Conservation (phyloP, 2,797 vertebrate genomes). For the Muraenolepis orangiensis region DNA sequence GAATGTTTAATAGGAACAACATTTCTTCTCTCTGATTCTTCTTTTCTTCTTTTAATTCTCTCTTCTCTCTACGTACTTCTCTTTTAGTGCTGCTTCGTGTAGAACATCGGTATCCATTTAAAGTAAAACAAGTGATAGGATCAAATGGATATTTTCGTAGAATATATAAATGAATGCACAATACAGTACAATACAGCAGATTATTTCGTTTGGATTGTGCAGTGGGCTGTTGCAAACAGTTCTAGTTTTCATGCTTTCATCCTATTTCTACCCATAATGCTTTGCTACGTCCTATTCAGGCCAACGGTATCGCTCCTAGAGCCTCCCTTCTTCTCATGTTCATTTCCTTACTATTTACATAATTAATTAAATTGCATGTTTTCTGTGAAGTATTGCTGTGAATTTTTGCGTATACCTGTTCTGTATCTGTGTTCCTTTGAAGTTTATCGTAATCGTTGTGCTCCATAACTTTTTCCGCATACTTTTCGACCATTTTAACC, state of each 20-base stretch:
- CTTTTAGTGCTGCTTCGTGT: constrained; percentile 71
- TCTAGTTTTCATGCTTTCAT: constrained; percentile 60
- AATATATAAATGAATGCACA: constrained; percentile 56
- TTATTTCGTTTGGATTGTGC: constrained; percentile 68
- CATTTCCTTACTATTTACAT: constrained; percentile 57
- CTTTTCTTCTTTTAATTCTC: constrained; percentile 31
- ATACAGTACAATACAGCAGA: constrained; percentile 62
- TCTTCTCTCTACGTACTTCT: constrained; percentile 53
- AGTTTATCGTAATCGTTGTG: constrained; percentile 48
- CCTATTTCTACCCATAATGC: constrained; percentile 57
- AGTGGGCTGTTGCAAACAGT: constrained; percentile 54
- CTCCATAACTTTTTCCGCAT: constrained; percentile 56
- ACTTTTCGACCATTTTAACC: constrained; percentile 52
- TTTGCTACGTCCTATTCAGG: constrained; percentile 72
- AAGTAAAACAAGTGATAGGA: constrained; percentile 49
- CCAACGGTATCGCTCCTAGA: constrained; percentile 72
- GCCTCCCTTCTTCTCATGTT: constrained; percentile 63
- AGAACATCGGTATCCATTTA: constrained; percentile 55
- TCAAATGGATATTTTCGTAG: constrained; percentile 56
- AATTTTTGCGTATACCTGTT: constrained; percentile 65
- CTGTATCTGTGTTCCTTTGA: constrained; percentile 48
- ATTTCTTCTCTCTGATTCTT: constrained; percentile 57
- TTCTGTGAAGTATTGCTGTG: constrained; percentile 61
- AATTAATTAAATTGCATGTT: constrained; percentile 69
- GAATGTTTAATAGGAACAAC: constrained; percentile 72